phyloP scores from a whole-genome alignment of 2,888 invertebrate genomes.

The Aphelenchoides bicaudatus region DNA sequence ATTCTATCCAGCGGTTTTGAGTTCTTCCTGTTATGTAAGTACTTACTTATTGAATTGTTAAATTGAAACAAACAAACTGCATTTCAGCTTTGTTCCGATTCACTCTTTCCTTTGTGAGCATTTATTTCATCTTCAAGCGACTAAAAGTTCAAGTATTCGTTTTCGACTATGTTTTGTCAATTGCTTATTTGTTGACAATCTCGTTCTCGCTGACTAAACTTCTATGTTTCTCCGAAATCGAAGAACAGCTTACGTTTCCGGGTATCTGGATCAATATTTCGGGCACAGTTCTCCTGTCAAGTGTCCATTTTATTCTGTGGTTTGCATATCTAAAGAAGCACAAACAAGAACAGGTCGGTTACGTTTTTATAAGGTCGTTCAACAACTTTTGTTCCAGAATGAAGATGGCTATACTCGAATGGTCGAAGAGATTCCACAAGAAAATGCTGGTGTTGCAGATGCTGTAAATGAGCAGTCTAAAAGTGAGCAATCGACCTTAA shows the following conservation, averaged over 20 bases:
- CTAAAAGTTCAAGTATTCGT: slow-evolving; percentile 5
- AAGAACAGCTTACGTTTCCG: slow-evolving; percentile 35
- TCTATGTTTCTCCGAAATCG: slow-evolving; percentile 48
- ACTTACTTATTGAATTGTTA: no score
- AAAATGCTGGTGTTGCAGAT: no score
- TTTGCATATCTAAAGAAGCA: slow-evolving; percentile 13
- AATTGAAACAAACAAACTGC: no score
- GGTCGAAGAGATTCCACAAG: no score
- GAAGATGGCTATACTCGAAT: no score
- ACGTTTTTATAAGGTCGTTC: no score
- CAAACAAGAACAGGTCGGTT: no score
- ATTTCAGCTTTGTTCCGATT: no score
- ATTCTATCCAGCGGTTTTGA: slow-evolving; percentile 29
- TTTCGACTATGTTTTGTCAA: slow-evolving; percentile 13
- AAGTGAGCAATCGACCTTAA: no score
- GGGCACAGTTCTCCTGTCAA: slow-evolving; percentile 23
- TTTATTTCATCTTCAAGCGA: slow-evolving; percentile 24
- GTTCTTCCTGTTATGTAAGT: slow-evolving; percentile 24
- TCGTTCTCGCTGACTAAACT: slow-evolving; percentile 46
- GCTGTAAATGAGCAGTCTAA: no score
- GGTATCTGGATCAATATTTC: slow-evolving; percentile 39
- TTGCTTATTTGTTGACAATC: slow-evolving; percentile 12
- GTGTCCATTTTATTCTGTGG: slow-evolving; percentile 34
- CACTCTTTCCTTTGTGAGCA: no score
- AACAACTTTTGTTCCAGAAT: no score